Evolutionary conservation across 2,113 vertebrate species (phyloP), one percentile per base, ranked within the genome.

Genomic region (Trematocara nigrifrons): DNA sequence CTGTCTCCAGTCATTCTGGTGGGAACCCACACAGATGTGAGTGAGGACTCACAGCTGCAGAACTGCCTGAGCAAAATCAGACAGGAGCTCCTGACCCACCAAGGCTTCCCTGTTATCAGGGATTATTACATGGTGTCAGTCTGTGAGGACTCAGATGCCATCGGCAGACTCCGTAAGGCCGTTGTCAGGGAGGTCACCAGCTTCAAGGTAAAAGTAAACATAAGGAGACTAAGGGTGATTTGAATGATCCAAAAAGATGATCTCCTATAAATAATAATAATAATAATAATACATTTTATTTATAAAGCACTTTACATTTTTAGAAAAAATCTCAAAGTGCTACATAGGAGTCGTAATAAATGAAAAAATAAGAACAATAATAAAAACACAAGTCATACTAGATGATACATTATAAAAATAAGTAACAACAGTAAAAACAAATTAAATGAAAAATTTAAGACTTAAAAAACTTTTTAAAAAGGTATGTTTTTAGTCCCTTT

Each of bases 1-100:
- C 95, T 96, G 6, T 97, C 97, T 5, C 98, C 99, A 0, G 99
- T 99, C 81, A 97, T 99, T 90, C 97, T 99, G 51, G 97, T 99
- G 38, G 99, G 98, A 57, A 99, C 99, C 6, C 98, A 99, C 86
- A 89, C 95, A 35, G 99, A 99, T 74, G 79, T 97, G 88, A 97
- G 97, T 79, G 96, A 97, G 61, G 97, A 99, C 51, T 90, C 86
- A 79, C 96, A 98, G 12, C 93, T 96, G 8, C 98, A 97, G 90
- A 94, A 96, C 53, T 98, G 97, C 84, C 88, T 97, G 57, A 87
- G 51, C 66, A 98, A 97, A 94, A 97, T 98, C 85, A 96, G 94
- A 4, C 96, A 95, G 83, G 97, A 99, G 80, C 95, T 99, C 29
- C 59, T 97, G 86, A 97, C 94, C 87, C 97, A 98, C 61, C 95